Percentiles rank a stretch among this genome's conserved stretches.
These are phyloP conservation scores for Trichopria drosophilae DNA, from an alignment of 2,888 invertebrate genomes.

Conservation along the genomic window DNA sequence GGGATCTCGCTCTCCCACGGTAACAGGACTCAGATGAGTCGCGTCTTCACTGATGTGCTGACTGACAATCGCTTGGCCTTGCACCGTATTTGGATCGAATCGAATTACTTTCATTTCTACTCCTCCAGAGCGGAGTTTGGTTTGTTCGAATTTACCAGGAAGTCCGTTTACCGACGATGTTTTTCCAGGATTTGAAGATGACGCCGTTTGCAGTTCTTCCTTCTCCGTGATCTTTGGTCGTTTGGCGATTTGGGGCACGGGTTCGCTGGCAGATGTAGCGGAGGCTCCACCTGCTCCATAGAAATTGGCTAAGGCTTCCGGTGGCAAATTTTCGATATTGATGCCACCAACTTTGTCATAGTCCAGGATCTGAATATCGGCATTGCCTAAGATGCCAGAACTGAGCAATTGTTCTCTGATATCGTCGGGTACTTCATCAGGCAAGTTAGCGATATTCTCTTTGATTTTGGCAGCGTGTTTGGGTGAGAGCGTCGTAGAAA, in stretches of 20 bases:
- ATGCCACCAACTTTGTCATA: constrained; percentile 88
- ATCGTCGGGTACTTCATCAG: constrained; percentile 88
- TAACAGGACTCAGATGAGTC: constrained; percentile 74
- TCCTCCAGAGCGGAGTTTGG: constrained; percentile 61
- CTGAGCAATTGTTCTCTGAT: constrained; percentile 78
- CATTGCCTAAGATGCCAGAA: constrained; percentile 84
- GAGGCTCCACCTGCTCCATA: constrained; percentile 81
- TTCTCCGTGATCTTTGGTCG: constrained; percentile 41
- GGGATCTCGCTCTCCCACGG: constrained; percentile 60
- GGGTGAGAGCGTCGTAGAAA: constrained; percentile 60
- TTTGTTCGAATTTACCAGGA: constrained; percentile 51
- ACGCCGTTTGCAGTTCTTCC: constrained; percentile 11
- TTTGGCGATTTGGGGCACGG: constrained; percentile 68
- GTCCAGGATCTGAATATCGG: constrained; percentile 83
- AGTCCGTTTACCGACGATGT: constrained; percentile 21
- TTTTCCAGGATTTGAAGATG: constrained; percentile 10
- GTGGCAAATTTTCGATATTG: constrained; percentile 78
- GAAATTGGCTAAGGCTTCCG: constrained; percentile 84
- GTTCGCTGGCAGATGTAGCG: constrained; percentile 72
- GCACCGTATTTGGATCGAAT: constrained; percentile 74
- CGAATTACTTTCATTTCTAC: constrained; percentile 85
- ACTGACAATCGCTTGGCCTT: constrained; percentile 72
- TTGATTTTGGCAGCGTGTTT: constrained; percentile 61
- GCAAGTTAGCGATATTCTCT: constrained; percentile 62
- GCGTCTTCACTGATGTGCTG: constrained; percentile 74